Evolutionary conservation across 1,140 invertebrate species (phyloP).

Genomic region (Phthorimaea operculella): DNA sequence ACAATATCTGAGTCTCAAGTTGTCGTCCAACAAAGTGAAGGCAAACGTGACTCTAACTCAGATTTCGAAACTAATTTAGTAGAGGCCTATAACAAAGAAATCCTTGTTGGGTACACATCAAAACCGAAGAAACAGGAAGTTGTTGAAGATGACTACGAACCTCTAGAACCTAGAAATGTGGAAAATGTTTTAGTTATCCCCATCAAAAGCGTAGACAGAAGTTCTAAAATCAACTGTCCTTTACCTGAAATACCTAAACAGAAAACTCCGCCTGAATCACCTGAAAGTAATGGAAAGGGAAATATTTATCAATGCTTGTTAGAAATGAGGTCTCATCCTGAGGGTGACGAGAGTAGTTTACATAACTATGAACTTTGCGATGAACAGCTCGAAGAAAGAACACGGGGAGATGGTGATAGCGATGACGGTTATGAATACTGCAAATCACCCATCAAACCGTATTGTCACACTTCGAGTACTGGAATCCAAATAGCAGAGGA

Average conservation of each 20-base stretch:
- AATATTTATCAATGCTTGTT: slow-evolving; percentile 62
- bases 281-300: slow-evolving; percentile 25
- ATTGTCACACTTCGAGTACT: slow-evolving; percentile 49
- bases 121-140: slow-evolving; percentile 37
- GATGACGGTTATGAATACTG: slow-evolving; percentile 66
- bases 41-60: slow-evolving; percentile 29
- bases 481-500: slow-evolving; percentile 57
- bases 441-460: slow-evolving; percentile 57
- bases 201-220: slow-evolving; percentile 40
- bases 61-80: slow-evolving; percentile 60
- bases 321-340: slow-evolving; percentile 57
- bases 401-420: slow-evolving; percentile 54
- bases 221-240: slow-evolving; percentile 61
- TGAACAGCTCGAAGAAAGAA: slow-evolving; percentile 49
- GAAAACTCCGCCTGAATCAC: slow-evolving; percentile 14
- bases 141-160: slow-evolving; percentile 62
- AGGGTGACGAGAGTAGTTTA: slow-evolving; percentile 57
- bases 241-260: slow-evolving; percentile 61
- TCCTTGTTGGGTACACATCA: slow-evolving; percentile 45
- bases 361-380: slow-evolving; percentile 64
- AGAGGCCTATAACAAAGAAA: slow-evolving; percentile 61
- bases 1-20: slow-evolving; percentile 21
- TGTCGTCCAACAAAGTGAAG: slow-evolving; percentile 9
- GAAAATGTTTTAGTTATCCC: slow-evolving; percentile 43
- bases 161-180: slow-evolving; percentile 45